Evolutionary conservation across 2,797 vertebrate genomes (phyloP), one percentile per base, ranked within the genome.

Genomic region (Sebastes steindachneri): DNA sequence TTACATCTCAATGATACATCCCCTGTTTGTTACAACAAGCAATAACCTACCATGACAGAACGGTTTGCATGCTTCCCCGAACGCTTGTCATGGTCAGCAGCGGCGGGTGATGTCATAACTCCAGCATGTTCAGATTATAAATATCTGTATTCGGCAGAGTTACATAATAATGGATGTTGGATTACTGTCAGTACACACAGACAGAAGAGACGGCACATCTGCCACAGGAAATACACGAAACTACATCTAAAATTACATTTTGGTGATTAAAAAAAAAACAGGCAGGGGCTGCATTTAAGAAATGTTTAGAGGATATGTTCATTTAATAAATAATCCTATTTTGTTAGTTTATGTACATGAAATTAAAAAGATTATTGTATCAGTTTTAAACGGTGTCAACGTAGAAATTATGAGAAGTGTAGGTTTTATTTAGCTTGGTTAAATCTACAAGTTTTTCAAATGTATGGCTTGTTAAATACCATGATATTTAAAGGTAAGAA

Each of bases 111-210:
- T 94, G 94, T 95, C 94, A 95, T 92, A 93, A 90, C 87, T 85
- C 89, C 90, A 82, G 87, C 87, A 90, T 92, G 90, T 88, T 87
- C 87, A 90, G 95, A 95, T 96, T 95, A 96, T 95, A 95, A 94
- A 94, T 94, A 94, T 95, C 92, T 93, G 86, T 90, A 92, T 94
- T 93, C 92, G 83, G 88, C 87, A 75, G 86, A 82, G 94, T 96
- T 96, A 95, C 93, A 93, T 95, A 96, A 96, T 92, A 90, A 92
- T 81, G 85, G 83, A 93, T 86, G 62, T 89, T 84, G 91, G 91
- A 94, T 95, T 95, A 95, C 76, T 92, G 89, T 89, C 80, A 86
- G 92, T 77, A 84, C 86, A 91, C 84, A 87, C 84, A 86, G 86
- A 89, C 73, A 86, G 86, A 72, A 83, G 82, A 87, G 75, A 79